phyloP scores from a whole-genome alignment of 1,140 invertebrate genomes.

The Caenorhabditis tropicalis region DNA sequence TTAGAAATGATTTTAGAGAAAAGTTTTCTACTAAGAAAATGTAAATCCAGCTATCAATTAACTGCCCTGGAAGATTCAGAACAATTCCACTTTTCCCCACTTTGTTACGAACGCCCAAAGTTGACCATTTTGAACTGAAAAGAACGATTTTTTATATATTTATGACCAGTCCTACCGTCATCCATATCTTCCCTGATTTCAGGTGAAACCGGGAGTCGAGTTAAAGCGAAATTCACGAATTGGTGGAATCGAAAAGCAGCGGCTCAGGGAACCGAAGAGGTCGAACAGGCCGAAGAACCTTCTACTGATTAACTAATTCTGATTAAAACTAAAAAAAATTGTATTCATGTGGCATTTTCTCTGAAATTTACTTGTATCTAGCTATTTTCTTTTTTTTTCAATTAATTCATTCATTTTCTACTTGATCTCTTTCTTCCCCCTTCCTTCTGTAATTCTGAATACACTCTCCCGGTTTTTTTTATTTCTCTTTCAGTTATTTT shows the following conservation, averaged over 20 bases:
- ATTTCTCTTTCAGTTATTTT: no score
- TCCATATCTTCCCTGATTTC: neutral
- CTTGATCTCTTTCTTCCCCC: neutral
- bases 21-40: no score
- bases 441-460: neutral
- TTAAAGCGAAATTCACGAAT: conserved; percentile 48
- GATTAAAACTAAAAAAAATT: neutral
- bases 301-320: neutral
- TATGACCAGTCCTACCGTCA: no score
- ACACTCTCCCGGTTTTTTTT: no score
- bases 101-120: no score
- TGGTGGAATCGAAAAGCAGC: conserved; percentile 46
- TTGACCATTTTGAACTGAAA: no score
- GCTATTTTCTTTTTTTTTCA: neutral
- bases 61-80: no score
- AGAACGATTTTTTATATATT: no score
- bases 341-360: neutral
- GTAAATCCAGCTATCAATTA: no score
- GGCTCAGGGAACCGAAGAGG: neutral
- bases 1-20: no score
- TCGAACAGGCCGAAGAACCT: neutral
- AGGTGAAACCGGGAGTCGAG: conserved; percentile 44
- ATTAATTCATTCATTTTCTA: conserved; percentile 21
- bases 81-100: no score
- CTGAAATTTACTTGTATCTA: neutral